These are phyloP conservation scores for Peucedramus taeniatus DNA, from an alignment of 2,113 vertebrate species.

Conservation along the genomic window DNA sequence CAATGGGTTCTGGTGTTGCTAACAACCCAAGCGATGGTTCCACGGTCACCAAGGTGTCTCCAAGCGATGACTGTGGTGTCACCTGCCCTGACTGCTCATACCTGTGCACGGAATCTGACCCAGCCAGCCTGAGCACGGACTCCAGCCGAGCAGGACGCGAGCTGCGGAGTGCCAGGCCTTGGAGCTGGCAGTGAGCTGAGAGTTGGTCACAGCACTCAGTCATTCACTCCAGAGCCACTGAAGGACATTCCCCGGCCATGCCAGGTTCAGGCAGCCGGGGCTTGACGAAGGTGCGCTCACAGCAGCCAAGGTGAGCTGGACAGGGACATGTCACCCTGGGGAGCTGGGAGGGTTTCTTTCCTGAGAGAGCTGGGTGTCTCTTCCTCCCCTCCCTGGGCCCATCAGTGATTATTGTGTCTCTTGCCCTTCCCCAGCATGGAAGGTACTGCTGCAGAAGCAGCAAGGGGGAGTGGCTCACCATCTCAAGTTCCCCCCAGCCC, in stretches of 20 bases:
- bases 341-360: not conserved
- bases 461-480: accelerated
- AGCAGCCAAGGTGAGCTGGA: not conserved
- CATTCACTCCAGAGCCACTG: not conserved
- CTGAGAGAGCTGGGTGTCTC: not conserved
- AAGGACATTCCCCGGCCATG: not conserved
- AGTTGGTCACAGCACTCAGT: not conserved
- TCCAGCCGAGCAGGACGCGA: not conserved
- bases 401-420: not conserved
- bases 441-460: not conserved
- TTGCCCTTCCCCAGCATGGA: not conserved
- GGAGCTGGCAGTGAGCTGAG: not conserved
- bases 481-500: not conserved
- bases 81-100: not conserved
- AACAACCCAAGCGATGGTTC: accelerated
- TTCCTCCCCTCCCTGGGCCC: not conserved
- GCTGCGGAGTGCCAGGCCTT: not conserved
- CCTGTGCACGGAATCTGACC: accelerated
- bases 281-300: accelerated
- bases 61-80: accelerated
- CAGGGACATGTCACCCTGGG: too few species aligned
- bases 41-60: accelerated
- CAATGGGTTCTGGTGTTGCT: accelerated
- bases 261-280: not conserved
- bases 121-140: not conserved